Evolutionary conservation across 2,113 vertebrate species (phyloP).

Genomic region (Apteryx owenii): DNA sequence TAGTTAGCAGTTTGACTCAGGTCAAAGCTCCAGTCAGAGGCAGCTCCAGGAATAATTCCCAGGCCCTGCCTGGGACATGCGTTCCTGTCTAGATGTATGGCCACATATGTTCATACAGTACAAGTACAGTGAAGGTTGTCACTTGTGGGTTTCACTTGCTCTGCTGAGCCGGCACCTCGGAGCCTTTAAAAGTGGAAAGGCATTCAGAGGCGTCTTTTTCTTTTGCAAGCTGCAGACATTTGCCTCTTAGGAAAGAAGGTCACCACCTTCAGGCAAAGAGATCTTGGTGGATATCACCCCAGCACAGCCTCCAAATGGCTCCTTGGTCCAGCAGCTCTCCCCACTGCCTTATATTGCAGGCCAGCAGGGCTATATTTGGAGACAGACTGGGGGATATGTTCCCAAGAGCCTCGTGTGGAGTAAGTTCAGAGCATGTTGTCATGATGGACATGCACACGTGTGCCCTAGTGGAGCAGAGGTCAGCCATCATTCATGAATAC

Average conservation of each 20-base stretch:
- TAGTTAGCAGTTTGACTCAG: not conserved
- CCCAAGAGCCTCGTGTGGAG: slow-evolving; percentile 55
- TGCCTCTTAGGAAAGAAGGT: slow-evolving; percentile 41
- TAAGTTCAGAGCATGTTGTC: slow-evolving; percentile 41
- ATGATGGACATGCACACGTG: slow-evolving; percentile 81
- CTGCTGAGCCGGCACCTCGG: slow-evolving; percentile 17
- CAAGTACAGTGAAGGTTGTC: not conserved
- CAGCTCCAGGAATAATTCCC: not conserved
- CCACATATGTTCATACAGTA: not conserved
- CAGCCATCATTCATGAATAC: slow-evolving; percentile 60
- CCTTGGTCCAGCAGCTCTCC: slow-evolving; percentile 9
- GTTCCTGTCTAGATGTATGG: not conserved
- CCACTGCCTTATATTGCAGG: slow-evolving; percentile 52
- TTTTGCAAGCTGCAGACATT: slow-evolving; percentile 67
- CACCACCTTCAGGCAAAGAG: not conserved
- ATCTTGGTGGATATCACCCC: slow-evolving; percentile 43
- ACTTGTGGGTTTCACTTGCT: not conserved
- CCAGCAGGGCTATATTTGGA: slow-evolving; percentile 72
- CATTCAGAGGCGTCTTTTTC: slow-evolving; percentile 57
- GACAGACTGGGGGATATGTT: slow-evolving; percentile 48
- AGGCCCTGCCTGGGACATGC: not conserved
- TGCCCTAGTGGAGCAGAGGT: slow-evolving; percentile 16
- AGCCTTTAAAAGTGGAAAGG: slow-evolving; percentile 62
- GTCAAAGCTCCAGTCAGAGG: not conserved
- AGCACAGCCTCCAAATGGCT: slow-evolving; percentile 54